Evolutionary conservation across 2,888 invertebrate species (phyloP).

Genomic region (Chrysopilus asiliformis): DNA sequence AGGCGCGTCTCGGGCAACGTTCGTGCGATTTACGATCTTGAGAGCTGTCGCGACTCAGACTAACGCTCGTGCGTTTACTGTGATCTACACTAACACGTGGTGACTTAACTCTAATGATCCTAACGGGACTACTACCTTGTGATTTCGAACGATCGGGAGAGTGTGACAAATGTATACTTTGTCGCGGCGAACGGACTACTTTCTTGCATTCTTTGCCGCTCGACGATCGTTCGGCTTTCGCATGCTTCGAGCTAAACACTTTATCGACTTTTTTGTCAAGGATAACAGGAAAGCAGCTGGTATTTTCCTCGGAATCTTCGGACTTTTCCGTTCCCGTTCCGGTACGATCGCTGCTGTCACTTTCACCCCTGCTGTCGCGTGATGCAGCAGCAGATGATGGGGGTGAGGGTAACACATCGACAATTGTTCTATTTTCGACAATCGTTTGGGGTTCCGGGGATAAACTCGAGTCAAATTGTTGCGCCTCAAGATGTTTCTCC

Average conservation of each 20-base stretch:
- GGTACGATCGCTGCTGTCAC: conserved; percentile 25
- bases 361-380: conserved; percentile 28
- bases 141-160: conserved; percentile 38
- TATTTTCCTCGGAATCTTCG: conserved; percentile 21
- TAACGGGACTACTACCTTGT: conserved; percentile 33
- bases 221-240: conserved; percentile 15
- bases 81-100: conserved; percentile 45
- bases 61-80: conserved; percentile 28
- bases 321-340: conserved; percentile 24
- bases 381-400: conserved; percentile 24
- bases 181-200: conserved; percentile 38
- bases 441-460: conserved; percentile 34
- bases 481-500: conserved; percentile 31
- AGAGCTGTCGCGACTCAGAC: conserved; percentile 30
- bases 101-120: conserved; percentile 36
- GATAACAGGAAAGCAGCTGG: conserved; percentile 20
- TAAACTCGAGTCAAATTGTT: conserved; percentile 30
- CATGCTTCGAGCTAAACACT: conserved; percentile 31
- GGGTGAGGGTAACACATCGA: conserved; percentile 29
- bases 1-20: conserved; percentile 31
- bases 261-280: conserved; percentile 36
- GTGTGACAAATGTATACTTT: conserved; percentile 43
- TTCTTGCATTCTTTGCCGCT: conserved; percentile 16
- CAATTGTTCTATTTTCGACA: conserved; percentile 31
- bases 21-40: conserved; percentile 31